phyloP scores from a whole-genome alignment of 2,888 invertebrate genomes.

The Plagiodera versicolora region DNA sequence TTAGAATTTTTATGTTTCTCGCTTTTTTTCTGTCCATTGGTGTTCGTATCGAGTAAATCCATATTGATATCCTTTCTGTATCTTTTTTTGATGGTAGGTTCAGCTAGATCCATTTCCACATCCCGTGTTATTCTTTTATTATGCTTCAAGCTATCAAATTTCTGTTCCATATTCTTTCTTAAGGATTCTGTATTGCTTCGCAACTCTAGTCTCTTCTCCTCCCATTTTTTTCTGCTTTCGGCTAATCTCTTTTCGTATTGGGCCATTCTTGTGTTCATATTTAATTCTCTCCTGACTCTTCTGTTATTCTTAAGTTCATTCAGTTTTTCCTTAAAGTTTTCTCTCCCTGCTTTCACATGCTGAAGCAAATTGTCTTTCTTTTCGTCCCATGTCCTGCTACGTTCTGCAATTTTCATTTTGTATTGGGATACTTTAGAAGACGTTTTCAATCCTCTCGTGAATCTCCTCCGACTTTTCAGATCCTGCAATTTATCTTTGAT shows the following conservation, averaged over 20 bases:
- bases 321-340: constrained; percentile 9
- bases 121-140: background rate
- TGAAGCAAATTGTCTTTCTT: constrained; percentile 22
- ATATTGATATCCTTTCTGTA: constrained; percentile 46
- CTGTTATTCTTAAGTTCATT: constrained; percentile 4
- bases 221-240: constrained; percentile 23
- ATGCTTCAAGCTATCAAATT: background rate
- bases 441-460: background rate
- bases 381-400: constrained; percentile 21
- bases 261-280: constrained; percentile 9
- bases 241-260: constrained; percentile 21
- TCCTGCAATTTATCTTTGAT: constrained; percentile 16
- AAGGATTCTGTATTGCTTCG: constrained; percentile 19
- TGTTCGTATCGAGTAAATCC: constrained; percentile 42
- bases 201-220: constrained; percentile 25
- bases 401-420: constrained; percentile 21
- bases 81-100: too few relatives aligned
- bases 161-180: constrained; percentile 21
- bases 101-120: background rate
- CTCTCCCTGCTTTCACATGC: constrained; percentile 2
- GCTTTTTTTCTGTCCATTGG: constrained; percentile 15
- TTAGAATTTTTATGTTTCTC: constrained; percentile 21
- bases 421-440: background rate
- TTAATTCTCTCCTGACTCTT: constrained; percentile 8
- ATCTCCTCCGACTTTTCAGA: background rate